Conservation (phyloP, 2,888 invertebrate genomes). For the Desoria tigrina region DNA sequence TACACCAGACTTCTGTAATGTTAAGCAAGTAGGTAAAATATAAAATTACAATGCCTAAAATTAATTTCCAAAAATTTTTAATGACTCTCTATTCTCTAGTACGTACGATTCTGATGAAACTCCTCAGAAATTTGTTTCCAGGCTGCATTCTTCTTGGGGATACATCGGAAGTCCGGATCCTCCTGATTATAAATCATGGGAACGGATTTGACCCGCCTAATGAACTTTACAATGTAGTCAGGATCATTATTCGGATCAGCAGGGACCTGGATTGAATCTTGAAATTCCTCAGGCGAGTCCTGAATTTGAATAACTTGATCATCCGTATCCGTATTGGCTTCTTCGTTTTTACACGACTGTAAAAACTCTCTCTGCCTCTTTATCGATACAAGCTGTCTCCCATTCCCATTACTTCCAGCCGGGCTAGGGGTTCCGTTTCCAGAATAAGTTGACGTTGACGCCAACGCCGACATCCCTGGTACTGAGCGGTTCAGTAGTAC, state of each 20-base stretch:
- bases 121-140: slow-evolving; percentile 1
- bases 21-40: not conserved
- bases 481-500: too few species aligned
- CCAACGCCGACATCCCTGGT: too few species aligned
- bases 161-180: slow-evolving; percentile 1
- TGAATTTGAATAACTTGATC: not conserved
- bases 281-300: not conserved
- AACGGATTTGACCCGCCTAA: not conserved
- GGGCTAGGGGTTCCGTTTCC: too few species aligned
- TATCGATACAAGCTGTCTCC: too few species aligned
- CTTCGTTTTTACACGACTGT: too few species aligned
- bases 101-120: slow-evolving; percentile 4
- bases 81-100: not conserved
- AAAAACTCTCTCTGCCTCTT: too few species aligned
- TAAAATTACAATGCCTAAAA: not conserved
- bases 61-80: slow-evolving; percentile 7
- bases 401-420: too few species aligned
- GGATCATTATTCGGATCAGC: too few species aligned
- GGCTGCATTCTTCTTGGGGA: not conserved
- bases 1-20: too few species aligned
- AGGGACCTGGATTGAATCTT: too few species aligned
- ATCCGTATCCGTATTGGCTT: not conserved
- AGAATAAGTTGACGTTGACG: too few species aligned
- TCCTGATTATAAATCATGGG: slow-evolving; percentile 9
- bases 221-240: slow-evolving; percentile 1